phyloP scores from a whole-genome alignment of 1,140 invertebrate genomes.

The Ips typographus region DNA sequence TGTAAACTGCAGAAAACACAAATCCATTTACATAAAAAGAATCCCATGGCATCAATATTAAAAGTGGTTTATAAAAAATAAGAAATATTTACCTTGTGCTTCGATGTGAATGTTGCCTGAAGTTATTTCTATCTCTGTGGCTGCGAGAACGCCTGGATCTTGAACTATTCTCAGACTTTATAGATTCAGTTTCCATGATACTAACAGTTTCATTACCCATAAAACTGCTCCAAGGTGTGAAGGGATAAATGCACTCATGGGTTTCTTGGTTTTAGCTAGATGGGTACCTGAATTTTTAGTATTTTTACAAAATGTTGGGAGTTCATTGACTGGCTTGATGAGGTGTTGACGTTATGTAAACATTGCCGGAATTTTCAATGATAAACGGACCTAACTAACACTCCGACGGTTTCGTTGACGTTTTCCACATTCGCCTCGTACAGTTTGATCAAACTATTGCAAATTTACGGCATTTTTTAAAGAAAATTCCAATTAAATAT shows the following conservation, averaged over 20 bases:
- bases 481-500: conserved; percentile 13
- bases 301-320: conserved; percentile 21
- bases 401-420: not conserved
- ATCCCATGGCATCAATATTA: not conserved
- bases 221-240: conserved; percentile 18
- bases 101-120: conserved; percentile 60
- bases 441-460: conserved; percentile 13
- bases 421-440: conserved; percentile 8
- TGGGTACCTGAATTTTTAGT: conserved; percentile 16
- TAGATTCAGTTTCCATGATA: conserved; percentile 65
- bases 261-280: not conserved
- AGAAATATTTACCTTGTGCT: conserved; percentile 56
- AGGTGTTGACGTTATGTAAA: conserved; percentile 35
- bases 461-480: conserved; percentile 11
- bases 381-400: conserved; percentile 7
- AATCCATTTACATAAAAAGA: not conserved
- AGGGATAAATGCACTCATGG: conserved; percentile 20
- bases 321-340: conserved; percentile 33
- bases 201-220: conserved; percentile 52
- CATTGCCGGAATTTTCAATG: conserved; percentile 29
- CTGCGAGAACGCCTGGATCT: conserved; percentile 59
- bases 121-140: conserved; percentile 56
- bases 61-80: conserved; percentile 8
- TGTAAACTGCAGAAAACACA: too few species aligned
- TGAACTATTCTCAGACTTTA: conserved; percentile 63